A percentile compares a stretch with the other conserved stretches of the same genome.
These are phyloP conservation scores for Buphagus erythrorhynchus DNA, from an alignment of 2,797 vertebrate species.

Conservation along the genomic window DNA sequence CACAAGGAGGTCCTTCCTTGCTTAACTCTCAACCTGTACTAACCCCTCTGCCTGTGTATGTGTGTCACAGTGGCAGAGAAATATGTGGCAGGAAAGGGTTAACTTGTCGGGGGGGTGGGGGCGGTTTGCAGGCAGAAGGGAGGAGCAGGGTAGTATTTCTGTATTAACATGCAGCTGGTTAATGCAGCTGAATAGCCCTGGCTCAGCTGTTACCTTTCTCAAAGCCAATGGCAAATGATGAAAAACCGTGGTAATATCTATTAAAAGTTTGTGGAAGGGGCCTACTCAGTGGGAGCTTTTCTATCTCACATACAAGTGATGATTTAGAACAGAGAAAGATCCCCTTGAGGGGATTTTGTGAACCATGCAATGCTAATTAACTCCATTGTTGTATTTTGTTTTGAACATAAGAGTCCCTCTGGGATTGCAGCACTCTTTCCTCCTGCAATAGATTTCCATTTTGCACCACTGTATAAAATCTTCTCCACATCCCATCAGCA, in stretches of 20 bases:
- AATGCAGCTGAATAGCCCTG: conserved; percentile 45
- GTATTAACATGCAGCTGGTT: conserved; percentile 73
- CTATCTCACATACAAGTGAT: conserved; percentile 60
- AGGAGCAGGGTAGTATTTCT: conserved; percentile 11
- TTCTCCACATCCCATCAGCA: conserved; percentile 41
- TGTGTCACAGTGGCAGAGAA: not conserved
- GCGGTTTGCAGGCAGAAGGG: not conserved
- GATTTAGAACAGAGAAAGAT: conserved; percentile 69
- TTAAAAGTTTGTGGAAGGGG: conserved; percentile 38
- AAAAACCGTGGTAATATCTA: conserved; percentile 50
- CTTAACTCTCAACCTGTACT: not conserved
- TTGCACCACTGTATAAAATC: conserved; percentile 60
- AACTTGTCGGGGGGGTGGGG: not conserved
- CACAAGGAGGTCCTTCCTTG: not conserved
- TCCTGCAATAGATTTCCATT: conserved; percentile 71
- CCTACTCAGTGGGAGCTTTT: conserved; percentile 51
- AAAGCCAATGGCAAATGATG: conserved; percentile 61
- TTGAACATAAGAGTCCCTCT: conserved; percentile 72
- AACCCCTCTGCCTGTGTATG: not conserved
- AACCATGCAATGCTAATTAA: conserved; percentile 76
- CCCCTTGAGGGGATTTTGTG: conserved; percentile 63
- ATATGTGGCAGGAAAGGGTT: not conserved
- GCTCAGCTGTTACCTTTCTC: conserved; percentile 69
- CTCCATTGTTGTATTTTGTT: conserved; percentile 78
- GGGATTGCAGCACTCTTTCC: conserved; percentile 60